Evolutionary conservation across 2,113 vertebrate species (phyloP), one percentile per base, ranked within the genome.

Genomic region (Pachyramphus minor): DNA sequence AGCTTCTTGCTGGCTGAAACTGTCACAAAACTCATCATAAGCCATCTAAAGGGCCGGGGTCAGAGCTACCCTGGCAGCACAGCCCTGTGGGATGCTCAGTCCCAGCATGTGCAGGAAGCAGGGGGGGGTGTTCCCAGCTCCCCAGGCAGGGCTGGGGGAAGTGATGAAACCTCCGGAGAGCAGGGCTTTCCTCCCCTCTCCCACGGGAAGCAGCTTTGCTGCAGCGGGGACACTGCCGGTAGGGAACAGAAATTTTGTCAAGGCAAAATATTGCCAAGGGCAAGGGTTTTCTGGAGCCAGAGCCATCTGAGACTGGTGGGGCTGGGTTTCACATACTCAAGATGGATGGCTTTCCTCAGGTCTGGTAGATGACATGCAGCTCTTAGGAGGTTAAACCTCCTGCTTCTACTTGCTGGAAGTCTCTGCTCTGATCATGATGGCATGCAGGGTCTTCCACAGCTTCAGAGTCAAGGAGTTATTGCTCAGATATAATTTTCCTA

Each of bases 401-500:
- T 87, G 30, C 64, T 81, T 89, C 44, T 25, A 12, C 47, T 80
- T 67, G 6, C 68, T 56, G 35, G 10, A 80, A 62, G 60, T 39
- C 39, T 24, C 55, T 52, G 58, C 69, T 60, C 39, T 6, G 6
- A 71, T 60, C 21, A 11, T 5, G 33, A 17, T 44, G 44, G 69
- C 67, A 78, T 7, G 8, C 39, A 47, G 85, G 52, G 35, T 27
- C 55, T 89, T 77, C 74, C 45, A 50, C 49, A 76, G 81, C 84
- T 82, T 49, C 24, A 5, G 22, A 93, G 87, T 24, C 87, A 41
- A 83, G 59, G 79, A 88, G 56, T 81, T 95, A 93, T 60, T 80
- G 42, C 85, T 85, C 45, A 35, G 74, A 52, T 55, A 88, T 80
- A 27, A 93, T 92, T 96, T 93, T 44, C 64, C 68, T 63, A 23